A percentile compares a stretch with the other conserved stretches of the same genome.
These are phyloP conservation scores for Leptinotarsa rubiginosa DNA, from an alignment of 2,888 invertebrate species.

Conservation along the genomic window DNA sequence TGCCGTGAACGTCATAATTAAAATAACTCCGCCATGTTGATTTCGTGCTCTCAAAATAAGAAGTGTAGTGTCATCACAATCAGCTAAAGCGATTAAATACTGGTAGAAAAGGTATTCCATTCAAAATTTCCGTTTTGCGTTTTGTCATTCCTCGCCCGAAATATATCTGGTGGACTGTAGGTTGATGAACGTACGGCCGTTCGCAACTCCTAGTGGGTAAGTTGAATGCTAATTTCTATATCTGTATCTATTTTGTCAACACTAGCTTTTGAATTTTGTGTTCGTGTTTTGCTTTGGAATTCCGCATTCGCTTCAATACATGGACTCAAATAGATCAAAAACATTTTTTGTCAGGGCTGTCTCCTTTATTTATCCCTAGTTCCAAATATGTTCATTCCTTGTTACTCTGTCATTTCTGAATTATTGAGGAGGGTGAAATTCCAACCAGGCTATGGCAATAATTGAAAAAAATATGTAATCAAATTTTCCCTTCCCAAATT, in stretches of 20 bases:
- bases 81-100: conserved; percentile 30
- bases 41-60: conserved; percentile 53
- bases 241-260: conserved; percentile 1
- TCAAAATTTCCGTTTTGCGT: conserved; percentile 18
- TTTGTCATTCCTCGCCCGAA: background rate
- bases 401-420: too few relatives aligned
- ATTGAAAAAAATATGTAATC: too few relatives aligned
- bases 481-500: too few relatives aligned
- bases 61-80: conserved; percentile 58
- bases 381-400: background rate
- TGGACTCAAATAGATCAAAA: background rate
- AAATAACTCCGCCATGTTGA: conserved; percentile 55
- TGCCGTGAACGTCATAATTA: conserved; percentile 9
- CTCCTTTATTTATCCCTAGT: background rate
- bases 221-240: background rate
- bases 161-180: background rate
- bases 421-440: too few relatives aligned
- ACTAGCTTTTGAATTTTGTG: background rate
- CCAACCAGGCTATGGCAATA: too few relatives aligned
- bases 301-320: background rate
- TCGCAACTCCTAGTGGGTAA: conserved; percentile 18
- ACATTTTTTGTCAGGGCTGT: background rate
- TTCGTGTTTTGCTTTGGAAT: conserved; percentile 2
- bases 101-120: background rate
- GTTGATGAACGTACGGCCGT: conserved; percentile 7